phyloP scores from a whole-genome alignment of 2,113 vertebrate species.

The Phrynocephalus versicolor region DNA sequence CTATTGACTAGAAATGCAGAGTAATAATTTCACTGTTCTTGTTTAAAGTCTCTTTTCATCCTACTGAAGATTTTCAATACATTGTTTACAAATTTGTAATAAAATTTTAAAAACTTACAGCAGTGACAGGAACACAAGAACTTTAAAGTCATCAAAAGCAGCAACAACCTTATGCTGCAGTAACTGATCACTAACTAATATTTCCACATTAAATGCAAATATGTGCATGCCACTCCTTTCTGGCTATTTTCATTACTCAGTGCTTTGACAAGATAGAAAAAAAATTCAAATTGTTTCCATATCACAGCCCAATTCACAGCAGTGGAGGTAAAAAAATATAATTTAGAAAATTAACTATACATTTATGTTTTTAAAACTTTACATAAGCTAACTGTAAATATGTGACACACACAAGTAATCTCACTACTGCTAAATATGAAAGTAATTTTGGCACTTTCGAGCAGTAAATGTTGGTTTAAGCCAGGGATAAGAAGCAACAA shows the following conservation, averaged over 20 bases:
- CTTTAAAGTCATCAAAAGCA: not conserved
- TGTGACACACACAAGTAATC: not conserved
- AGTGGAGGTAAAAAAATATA: slow-evolving; percentile 11
- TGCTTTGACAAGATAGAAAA: slow-evolving; percentile 1
- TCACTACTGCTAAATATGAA: not conserved
- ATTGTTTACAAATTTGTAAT: not conserved
- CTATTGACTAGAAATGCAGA: too few species aligned
- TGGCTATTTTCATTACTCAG: not conserved
- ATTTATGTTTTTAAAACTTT: not conserved
- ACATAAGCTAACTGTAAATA: not conserved
- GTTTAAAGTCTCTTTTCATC: not conserved
- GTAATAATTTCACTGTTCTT: not conserved
- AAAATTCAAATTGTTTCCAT: not conserved
- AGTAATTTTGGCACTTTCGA: not conserved
- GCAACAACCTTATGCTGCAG: slow-evolving; percentile 9
- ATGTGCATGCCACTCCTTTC: not conserved
- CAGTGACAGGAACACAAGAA: not conserved
- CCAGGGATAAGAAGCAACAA: not conserved
- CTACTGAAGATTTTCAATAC: not conserved
- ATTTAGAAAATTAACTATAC: not conserved
- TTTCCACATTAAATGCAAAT: slow-evolving; percentile 11
- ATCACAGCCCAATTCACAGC: not conserved
- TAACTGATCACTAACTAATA: slow-evolving; percentile 5
- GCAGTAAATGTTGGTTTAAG: not conserved
- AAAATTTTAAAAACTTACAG: not conserved